Evolutionary conservation across 2,888 invertebrate species (phyloP).

Genomic region (Cantharis rustica): DNA sequence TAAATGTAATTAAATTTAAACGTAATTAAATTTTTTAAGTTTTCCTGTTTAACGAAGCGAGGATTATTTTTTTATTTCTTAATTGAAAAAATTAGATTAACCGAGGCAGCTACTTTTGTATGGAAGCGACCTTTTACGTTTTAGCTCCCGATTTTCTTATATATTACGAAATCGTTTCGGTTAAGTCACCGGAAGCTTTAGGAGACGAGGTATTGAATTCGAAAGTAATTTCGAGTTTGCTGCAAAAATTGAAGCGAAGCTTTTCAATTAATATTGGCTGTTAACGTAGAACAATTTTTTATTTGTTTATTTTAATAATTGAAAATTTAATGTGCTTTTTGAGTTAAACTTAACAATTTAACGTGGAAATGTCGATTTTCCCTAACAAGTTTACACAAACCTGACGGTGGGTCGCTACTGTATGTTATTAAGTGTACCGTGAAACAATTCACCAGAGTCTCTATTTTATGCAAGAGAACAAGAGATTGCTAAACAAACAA

Average conservation of each 20-base stretch:
- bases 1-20: not conserved
- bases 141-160: not conserved
- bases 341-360: not conserved
- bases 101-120: not conserved
- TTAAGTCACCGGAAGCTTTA: conserved; percentile 11
- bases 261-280: conserved; percentile 16
- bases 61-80: not conserved
- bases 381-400: not conserved
- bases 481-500: not conserved
- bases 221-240: conserved; percentile 27
- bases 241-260: conserved; percentile 2
- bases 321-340: not conserved
- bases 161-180: conserved; percentile 11
- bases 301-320: not conserved
- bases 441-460: not conserved
- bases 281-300: not conserved
- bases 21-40: not conserved
- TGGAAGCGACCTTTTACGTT: not conserved
- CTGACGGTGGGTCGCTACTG: not conserved
- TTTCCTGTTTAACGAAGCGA: not conserved
- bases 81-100: not conserved
- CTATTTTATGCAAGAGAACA: not conserved
- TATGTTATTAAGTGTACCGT: not conserved
- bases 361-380: not conserved
- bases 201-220: conserved; percentile 21